Conservation (phyloP, 2,797 vertebrate species). For the Galaxias olidus region DNA sequence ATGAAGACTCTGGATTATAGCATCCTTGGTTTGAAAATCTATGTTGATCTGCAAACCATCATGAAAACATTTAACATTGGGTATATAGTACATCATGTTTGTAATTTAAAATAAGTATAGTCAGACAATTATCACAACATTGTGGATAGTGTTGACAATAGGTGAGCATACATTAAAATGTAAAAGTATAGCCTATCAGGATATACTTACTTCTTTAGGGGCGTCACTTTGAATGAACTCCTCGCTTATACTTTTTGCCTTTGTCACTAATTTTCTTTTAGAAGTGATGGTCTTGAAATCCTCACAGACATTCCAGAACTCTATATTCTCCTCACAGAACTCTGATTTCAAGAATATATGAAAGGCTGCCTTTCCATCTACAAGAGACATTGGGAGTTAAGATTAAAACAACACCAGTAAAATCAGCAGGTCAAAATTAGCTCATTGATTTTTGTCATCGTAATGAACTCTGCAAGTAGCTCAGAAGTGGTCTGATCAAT, state of each 20-base stretch:
- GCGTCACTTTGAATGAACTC: conserved; percentile 88
- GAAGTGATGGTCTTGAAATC: conserved; percentile 84
- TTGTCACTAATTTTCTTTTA: conserved; percentile 73
- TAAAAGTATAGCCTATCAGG: not conserved
- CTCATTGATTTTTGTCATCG: too few species aligned
- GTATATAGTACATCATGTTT: too few species aligned
- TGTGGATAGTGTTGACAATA: too few species aligned
- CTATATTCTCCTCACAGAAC: conserved; percentile 94
- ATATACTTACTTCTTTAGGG: conserved; percentile 87
- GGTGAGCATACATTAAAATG: too few species aligned
- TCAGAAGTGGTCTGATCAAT: too few species aligned
- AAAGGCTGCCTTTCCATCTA: conserved; percentile 88
- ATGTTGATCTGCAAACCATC: conserved; percentile 84
- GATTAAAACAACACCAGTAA: too few species aligned
- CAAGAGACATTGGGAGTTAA: too few species aligned
- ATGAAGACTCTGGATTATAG: conserved; percentile 76
- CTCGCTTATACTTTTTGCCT: conserved; percentile 86
- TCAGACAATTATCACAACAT: too few species aligned
- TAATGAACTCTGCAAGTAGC: too few species aligned
- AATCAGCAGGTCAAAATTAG: too few species aligned
- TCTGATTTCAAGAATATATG: conserved; percentile 89
- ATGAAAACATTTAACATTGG: too few species aligned
- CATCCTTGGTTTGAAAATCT: conserved; percentile 87
- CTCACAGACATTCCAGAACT: conserved; percentile 96
- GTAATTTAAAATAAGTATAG: too few species aligned